phyloP scores from a whole-genome alignment of 2,113 vertebrate species.

The Tyrannus savana region DNA sequence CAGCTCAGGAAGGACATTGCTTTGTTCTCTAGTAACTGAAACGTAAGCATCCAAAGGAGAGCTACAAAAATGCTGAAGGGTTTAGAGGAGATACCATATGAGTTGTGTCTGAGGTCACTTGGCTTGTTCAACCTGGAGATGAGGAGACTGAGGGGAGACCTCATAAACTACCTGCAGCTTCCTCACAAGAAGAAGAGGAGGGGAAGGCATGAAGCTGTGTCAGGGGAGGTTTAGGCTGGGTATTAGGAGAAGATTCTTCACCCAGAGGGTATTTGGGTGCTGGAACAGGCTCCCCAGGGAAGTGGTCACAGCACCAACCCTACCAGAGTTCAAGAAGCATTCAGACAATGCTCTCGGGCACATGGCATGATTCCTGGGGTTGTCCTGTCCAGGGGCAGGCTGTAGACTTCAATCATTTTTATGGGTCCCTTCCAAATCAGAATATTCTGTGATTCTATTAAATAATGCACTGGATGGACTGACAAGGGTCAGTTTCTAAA shows the following conservation, averaged over 20 bases:
- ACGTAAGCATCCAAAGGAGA: background rate
- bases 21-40: background rate
- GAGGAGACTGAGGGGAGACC: background rate
- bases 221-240: background rate
- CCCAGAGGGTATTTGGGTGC: background rate
- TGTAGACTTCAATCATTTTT: background rate
- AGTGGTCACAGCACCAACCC: background rate
- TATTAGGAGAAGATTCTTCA: background rate
- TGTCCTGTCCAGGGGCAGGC: background rate
- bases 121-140: background rate
- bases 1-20: background rate
- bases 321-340: background rate
- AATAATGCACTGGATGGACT: background rate
- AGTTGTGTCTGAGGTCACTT: background rate
- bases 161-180: background rate
- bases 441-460: background rate
- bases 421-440: background rate
- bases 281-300: background rate
- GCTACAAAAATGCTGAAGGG: background rate
- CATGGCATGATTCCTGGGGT: background rate
- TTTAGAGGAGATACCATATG: background rate
- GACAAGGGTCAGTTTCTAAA: background rate
- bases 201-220: background rate
- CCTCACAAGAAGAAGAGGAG: background rate
- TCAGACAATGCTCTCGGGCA: background rate